A percentile compares a stretch with the other conserved stretches of the same genome.
phyloP scores from a whole-genome alignment of 2,888 invertebrate species.

The Andrena bicolor region DNA sequence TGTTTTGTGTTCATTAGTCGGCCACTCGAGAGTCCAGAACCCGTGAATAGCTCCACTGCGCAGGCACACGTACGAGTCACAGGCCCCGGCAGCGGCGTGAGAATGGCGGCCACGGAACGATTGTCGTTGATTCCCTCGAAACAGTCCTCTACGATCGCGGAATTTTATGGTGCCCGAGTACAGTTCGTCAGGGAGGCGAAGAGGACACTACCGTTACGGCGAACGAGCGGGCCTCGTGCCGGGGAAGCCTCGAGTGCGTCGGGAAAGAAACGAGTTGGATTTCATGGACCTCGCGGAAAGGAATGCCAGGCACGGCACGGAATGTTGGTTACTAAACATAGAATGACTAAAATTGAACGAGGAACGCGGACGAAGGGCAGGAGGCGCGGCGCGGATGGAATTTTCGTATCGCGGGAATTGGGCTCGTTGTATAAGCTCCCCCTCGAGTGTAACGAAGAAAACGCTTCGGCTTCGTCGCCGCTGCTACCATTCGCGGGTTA shows the following conservation, averaged over 20 bases:
- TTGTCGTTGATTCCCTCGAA: conserved; percentile 44
- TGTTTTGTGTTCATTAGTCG: conserved; percentile 84
- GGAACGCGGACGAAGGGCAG: conserved; percentile 32
- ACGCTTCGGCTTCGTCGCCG: neutral
- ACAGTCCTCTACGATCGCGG: conserved; percentile 29
- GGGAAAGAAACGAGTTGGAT: conserved; percentile 35
- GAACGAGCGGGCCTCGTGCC: neutral
- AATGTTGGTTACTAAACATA: conserved; percentile 1
- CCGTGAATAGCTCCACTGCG: conserved; percentile 63
- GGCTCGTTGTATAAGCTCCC: neutral
- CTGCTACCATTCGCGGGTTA: conserved; percentile 5
- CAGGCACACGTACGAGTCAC: conserved; percentile 58
- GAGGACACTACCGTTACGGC: conserved; percentile 14
- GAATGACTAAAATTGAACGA: conserved; percentile 28
- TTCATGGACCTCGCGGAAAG: conserved; percentile 15
- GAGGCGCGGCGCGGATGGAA: neutral
- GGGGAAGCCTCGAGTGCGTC: neutral
- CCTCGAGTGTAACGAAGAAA: neutral
- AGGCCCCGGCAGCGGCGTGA: conserved; percentile 77
- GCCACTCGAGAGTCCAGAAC: conserved; percentile 70
- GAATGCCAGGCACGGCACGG: neutral
- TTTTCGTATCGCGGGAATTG: conserved; percentile 13
- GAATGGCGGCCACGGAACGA: conserved; percentile 66
- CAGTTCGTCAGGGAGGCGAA: conserved; percentile 17
- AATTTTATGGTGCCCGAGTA: conserved; percentile 37